Evolutionary conservation across 1,140 invertebrate genomes (phyloP), one percentile per base, ranked within the genome.

Genomic region (Prorops nasuta): DNA sequence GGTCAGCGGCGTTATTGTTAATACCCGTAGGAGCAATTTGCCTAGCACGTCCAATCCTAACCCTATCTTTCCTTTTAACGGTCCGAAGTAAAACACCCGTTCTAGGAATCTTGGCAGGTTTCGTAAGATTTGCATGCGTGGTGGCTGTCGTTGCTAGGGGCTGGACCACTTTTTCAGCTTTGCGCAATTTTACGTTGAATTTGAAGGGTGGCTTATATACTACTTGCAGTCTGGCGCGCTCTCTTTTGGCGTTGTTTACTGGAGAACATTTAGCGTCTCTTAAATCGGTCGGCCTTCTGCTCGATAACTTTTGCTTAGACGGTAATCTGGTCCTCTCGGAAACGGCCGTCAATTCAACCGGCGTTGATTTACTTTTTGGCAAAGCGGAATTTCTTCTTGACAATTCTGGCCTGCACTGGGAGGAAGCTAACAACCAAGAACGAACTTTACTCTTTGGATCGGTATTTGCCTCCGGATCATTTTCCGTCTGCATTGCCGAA

Each of bases 201-300:
- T 88, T 88, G 67, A 92, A 92, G 1, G 90, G 89, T 20, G 89
- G 89, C 62, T 90, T 91, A 67, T 91, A 92, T 3, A 91, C 86
- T 1, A 92, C 89, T 68, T 92, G 90, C 8, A 92, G 70, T 40
- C 88, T 83, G 0, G 87, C 83, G 46, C 86, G 84, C 59, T 89
- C 83, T 14, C 75, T 58, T 49, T 71, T 71, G 1, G 62, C 63
- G 45, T 61, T 60, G 8, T 73, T 42, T 12, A 28, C 28, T 2
- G 46, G 34, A 3, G 34, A 36, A 3, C 24, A 17, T 8, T 54
- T 61, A 9, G 16, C 0, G 3, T 58, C 58, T 19, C 69, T 72
- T 0, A 66, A 52, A 16, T 72, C 71, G 0, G 51, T 49, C 31
- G 67, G 48, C 42, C 69, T 54, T 20, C 69, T 63, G n/a, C 63